Evolutionary conservation across 2,797 vertebrate genomes (phyloP), one percentile per base, ranked within the genome.

Genomic region (Anguilla marmorata): DNA sequence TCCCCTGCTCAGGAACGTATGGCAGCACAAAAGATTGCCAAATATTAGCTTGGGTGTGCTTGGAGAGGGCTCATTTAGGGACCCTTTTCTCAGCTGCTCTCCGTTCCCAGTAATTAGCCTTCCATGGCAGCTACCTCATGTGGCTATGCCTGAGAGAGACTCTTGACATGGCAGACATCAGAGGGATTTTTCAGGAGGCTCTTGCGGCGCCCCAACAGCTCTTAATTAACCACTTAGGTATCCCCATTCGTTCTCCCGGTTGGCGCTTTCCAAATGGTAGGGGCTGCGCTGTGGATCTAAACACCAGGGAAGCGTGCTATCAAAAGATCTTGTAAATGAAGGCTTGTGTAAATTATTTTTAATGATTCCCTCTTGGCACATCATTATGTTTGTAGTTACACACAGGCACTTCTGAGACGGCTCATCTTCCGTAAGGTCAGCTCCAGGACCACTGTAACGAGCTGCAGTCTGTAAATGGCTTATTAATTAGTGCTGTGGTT

Each of bases 311-410:
- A 98, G 97, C 96, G 91, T 90, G 95, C 97, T 99, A 98, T 99
- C 98, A 99, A 99, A 99, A 98, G 98, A 98, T 98, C 98, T 97
- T 98, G 98, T 99, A 99, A 99, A 99, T 98, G 98, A 99, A 99
- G 98, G 98, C 98, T 98, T 99, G 98, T 99, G 98, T 99, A 99
- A 99, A 99, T 99, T 99, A 99, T 99, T 99, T 99, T 99, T 99
- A 99, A 99, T 99, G 98, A 99, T 98, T 99, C 98, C 98, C 98
- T 98, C 98, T 98, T 99, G 98, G 98, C 98, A 97, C 98, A 97
- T 98, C 98, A 98, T 99, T 99, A 99, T 99, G 98, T 99, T 98
- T 98, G 97, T 98, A 98, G 98, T 98, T 97, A 97, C 97, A 98
- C 97, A 97, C 96, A 97, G 96, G 96, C 98, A 98, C 98, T 98